Evolutionary conservation across 2,888 invertebrate species (phyloP).

Genomic region (Caenorhabditis uteleia): DNA sequence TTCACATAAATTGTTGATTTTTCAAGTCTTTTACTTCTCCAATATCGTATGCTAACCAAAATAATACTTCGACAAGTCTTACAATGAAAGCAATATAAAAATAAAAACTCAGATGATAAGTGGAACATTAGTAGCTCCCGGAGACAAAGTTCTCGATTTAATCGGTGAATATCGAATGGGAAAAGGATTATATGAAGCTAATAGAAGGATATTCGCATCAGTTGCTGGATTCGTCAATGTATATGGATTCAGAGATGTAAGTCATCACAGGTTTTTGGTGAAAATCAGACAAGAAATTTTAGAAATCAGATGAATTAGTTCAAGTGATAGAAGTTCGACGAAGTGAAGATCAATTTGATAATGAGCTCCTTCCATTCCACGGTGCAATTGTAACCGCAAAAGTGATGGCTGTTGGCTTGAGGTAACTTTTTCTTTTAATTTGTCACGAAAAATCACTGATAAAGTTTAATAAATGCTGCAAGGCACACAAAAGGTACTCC

Average conservation of each 20-base stretch:
- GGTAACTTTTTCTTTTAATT: conserved; percentile 4
- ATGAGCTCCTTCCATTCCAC: conserved; percentile 32
- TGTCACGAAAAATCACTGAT: not conserved
- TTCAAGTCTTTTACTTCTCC: not conserved
- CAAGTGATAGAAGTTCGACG: conserved; percentile 42
- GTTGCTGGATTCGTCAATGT: conserved; percentile 37
- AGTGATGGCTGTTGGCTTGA: conserved; percentile 37
- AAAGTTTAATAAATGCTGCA: not conserved
- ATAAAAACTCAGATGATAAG: conserved; percentile 7
- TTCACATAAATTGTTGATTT: conserved; percentile 6
- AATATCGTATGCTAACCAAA: not conserved
- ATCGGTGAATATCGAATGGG: conserved; percentile 38
- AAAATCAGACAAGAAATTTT: conserved; percentile 1
- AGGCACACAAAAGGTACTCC: too few relatives aligned
- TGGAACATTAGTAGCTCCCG: conserved; percentile 30
- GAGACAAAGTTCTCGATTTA: conserved; percentile 33
- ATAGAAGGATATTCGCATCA: conserved; percentile 23
- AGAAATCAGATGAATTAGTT: conserved; percentile 35
- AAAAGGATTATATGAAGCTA: conserved; percentile 35
- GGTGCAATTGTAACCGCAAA: conserved; percentile 39
- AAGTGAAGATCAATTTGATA: conserved; percentile 30
- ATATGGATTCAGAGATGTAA: conserved; percentile 32
- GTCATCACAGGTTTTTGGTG: not conserved
- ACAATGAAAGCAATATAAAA: not conserved
- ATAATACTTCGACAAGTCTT: not conserved